Evolutionary conservation across 2,113 vertebrate genomes (phyloP).

Genomic region (Tychaedon coryphoeus): DNA sequence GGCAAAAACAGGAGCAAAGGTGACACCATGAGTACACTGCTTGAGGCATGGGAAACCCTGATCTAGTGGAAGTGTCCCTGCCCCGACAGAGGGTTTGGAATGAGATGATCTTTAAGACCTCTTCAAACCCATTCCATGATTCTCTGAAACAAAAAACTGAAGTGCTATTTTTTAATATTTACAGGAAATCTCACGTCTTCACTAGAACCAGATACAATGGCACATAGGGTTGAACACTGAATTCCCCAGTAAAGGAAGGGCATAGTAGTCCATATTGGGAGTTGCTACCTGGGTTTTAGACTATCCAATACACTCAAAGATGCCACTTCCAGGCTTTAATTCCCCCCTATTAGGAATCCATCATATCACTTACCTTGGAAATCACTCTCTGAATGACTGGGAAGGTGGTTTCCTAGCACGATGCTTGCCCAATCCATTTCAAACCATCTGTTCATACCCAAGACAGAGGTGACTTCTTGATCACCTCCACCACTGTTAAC

Average conservation of each 20-base stretch:
- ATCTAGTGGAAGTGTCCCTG: background rate
- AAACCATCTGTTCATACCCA: slow-evolving; percentile 74
- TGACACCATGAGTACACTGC: background rate
- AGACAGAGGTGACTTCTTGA: slow-evolving; percentile 72
- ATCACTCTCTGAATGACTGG: slow-evolving; percentile 49
- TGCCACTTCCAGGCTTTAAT: background rate
- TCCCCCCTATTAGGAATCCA: background rate
- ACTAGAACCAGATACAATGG: background rate
- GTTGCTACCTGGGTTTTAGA: background rate
- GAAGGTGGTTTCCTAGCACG: slow-evolving; percentile 73
- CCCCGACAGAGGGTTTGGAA: background rate
- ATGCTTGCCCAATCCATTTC: slow-evolving; percentile 74
- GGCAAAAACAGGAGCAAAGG: background rate
- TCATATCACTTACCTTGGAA: slow-evolving; percentile 79
- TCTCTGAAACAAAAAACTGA: background rate
- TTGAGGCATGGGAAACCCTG: background rate
- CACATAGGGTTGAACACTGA: background rate
- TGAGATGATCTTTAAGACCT: background rate
- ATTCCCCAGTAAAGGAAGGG: background rate
- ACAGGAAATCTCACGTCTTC: background rate
- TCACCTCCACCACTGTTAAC: slow-evolving; percentile 83
- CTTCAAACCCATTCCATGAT: background rate
- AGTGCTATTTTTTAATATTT: background rate
- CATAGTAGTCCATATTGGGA: background rate
- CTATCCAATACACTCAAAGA: background rate